phyloP scores from a whole-genome alignment of 1,140 invertebrate genomes.

The Nephotettix cincticeps region DNA sequence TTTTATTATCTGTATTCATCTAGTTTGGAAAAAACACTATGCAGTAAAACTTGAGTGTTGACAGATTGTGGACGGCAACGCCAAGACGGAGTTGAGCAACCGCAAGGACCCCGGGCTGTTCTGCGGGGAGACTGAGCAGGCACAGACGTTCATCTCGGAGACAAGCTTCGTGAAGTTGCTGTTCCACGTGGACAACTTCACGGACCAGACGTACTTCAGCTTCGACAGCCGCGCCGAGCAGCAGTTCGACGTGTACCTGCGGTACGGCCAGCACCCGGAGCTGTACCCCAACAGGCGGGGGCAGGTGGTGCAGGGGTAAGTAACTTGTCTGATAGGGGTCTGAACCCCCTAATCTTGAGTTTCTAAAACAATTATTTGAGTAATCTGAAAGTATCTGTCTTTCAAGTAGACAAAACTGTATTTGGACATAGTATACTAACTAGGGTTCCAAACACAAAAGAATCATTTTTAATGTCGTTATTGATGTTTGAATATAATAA shows the following conservation, averaged over 20 bases:
- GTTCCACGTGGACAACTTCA: constrained; percentile 90
- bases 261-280: constrained; percentile 90
- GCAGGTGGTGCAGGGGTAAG: constrained; percentile 74
- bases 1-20: no score
- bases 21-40: no score
- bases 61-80: constrained; percentile 80
- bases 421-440: no score
- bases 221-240: constrained; percentile 81
- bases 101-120: constrained; percentile 84
- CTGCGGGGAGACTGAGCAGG: constrained; percentile 90
- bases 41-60: constrained; percentile 40
- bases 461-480: no score
- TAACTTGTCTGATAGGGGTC: no score
- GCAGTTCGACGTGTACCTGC: constrained; percentile 82
- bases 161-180: constrained; percentile 88
- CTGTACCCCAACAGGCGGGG: constrained; percentile 86
- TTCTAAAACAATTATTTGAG: no score
- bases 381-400: no score
- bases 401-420: no score
- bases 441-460: no score
- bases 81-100: constrained; percentile 82
- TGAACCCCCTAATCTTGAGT: no score
- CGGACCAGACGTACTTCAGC: constrained; percentile 81
- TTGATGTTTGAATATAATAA: no score
- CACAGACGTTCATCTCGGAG: constrained; percentile 91